phyloP scores from a whole-genome alignment of 2,888 invertebrate genomes.

The Thereva nobilitata region DNA sequence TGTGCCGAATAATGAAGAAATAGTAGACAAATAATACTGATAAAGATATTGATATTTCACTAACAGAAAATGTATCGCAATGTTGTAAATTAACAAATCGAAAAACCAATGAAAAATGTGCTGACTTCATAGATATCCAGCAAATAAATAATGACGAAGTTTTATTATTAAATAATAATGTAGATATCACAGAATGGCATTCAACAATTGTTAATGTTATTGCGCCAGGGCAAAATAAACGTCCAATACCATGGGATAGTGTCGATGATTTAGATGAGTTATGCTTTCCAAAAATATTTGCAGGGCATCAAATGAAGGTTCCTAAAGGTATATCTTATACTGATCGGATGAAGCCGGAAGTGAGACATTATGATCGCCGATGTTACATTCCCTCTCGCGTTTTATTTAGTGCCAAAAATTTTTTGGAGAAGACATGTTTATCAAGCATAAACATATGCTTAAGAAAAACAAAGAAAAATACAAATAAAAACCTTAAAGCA shows the following conservation, averaged over 20 bases:
- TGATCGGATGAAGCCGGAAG: neutral
- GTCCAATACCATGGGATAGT: constrained; percentile 45
- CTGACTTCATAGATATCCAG: too few species aligned
- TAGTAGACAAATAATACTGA: neutral
- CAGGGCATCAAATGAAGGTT: constrained; percentile 12
- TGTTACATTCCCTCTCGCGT: neutral
- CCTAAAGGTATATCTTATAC: neutral
- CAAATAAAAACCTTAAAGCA: constrained; percentile 36
- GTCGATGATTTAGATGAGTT: constrained; percentile 45
- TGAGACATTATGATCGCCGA: neutral
- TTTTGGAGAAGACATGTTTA: neutral
- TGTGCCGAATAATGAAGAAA: neutral
- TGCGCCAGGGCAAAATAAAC: constrained; percentile 47
- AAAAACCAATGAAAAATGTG: too few species aligned
- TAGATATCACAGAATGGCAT: constrained; percentile 7
- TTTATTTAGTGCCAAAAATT: neutral
- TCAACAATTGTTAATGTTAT: constrained; percentile 39
- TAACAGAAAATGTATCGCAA: too few species aligned
- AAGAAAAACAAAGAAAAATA: constrained; percentile 41
- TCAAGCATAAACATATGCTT: constrained; percentile 36
- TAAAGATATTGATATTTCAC: neutral
- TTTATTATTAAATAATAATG: constrained; percentile 1
- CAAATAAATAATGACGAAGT: neutral
- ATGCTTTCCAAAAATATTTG: constrained; percentile 46
- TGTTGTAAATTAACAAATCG: too few species aligned